Evolutionary conservation across 2,888 invertebrate species (phyloP).

Genomic region (Caenorhabditis sinica): DNA sequence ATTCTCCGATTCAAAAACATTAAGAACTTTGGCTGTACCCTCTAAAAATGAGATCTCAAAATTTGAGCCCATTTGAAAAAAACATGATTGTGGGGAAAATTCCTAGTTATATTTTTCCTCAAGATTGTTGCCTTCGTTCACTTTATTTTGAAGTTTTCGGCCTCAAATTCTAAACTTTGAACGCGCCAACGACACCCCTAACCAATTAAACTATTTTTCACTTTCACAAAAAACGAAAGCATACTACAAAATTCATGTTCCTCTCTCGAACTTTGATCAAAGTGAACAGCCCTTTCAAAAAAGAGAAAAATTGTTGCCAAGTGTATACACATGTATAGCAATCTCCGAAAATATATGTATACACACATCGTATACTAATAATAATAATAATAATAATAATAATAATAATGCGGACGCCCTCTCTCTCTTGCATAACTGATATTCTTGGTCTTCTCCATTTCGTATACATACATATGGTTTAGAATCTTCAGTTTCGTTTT

Average conservation of each 20-base stretch:
- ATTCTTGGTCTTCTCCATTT: background rate
- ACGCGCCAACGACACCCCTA: no score
- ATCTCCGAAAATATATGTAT: slow-evolving; percentile 35
- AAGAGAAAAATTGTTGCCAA: slow-evolving; percentile 27
- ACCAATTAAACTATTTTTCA: background rate
- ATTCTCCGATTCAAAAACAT: no score
- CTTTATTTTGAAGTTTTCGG: no score
- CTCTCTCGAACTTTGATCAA: background rate
- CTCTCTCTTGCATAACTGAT: slow-evolving; percentile 25
- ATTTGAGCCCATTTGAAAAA: no score
- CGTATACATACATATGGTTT: slow-evolving; percentile 34
- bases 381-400: slow-evolving; percentile 9
- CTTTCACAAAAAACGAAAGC: background rate
- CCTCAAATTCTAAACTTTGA: no score
- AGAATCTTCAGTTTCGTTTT: slow-evolving; percentile 7
- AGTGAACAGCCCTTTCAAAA: background rate
- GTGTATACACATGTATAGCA: background rate
- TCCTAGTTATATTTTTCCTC: no score
- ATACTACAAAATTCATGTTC: background rate
- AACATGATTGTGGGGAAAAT: no score
- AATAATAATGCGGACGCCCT: slow-evolving; percentile 15
- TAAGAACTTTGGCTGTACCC: no score
- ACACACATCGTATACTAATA: slow-evolving; percentile 1
- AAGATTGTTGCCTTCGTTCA: no score
- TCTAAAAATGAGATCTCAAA: no score